These are phyloP conservation scores for Eonycteris spelaea DNA, from an alignment of 2,113 vertebrate species.

Conservation along the genomic window DNA sequence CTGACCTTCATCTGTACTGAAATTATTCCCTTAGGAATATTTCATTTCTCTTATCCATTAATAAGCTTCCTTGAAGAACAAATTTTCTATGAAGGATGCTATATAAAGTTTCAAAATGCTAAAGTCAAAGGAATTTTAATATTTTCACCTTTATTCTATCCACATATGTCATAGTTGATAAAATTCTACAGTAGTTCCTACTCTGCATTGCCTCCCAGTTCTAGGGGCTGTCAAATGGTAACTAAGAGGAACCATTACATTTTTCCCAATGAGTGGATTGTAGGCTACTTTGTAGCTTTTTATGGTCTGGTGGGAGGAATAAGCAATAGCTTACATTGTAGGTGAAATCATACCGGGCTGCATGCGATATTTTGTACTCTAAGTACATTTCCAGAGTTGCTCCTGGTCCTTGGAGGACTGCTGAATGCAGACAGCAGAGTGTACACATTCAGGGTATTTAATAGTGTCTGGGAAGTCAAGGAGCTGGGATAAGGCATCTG, in stretches of 20 bases:
- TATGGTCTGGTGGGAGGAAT: conserved; percentile 23
- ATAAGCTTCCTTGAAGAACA: conserved; percentile 69
- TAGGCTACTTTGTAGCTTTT: background rate
- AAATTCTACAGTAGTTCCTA: conserved; percentile 67
- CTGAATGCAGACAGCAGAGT: background rate
- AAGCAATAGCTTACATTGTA: background rate
- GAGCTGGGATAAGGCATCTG: background rate
- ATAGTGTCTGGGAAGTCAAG: background rate
- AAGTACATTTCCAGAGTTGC: conserved; percentile 16
- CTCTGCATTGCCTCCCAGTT: background rate
- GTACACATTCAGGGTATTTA: conserved; percentile 23
- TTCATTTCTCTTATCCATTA: conserved; percentile 65
- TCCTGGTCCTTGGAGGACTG: background rate
- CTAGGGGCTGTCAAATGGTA: background rate
- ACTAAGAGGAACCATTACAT: background rate
- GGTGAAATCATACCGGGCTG: background rate
- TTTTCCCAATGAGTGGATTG: background rate
- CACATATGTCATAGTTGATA: conserved; percentile 49
- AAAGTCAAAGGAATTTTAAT: conserved; percentile 47
- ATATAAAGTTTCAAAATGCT: conserved; percentile 64
- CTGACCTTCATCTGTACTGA: conserved; percentile 68
- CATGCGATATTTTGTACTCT: background rate
- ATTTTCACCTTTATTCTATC: conserved; percentile 58
- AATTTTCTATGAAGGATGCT: conserved; percentile 64
- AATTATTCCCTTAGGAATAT: conserved; percentile 61